Conservation (phyloP, 1,140 invertebrate genomes). For the Mylabris phalerata region DNA sequence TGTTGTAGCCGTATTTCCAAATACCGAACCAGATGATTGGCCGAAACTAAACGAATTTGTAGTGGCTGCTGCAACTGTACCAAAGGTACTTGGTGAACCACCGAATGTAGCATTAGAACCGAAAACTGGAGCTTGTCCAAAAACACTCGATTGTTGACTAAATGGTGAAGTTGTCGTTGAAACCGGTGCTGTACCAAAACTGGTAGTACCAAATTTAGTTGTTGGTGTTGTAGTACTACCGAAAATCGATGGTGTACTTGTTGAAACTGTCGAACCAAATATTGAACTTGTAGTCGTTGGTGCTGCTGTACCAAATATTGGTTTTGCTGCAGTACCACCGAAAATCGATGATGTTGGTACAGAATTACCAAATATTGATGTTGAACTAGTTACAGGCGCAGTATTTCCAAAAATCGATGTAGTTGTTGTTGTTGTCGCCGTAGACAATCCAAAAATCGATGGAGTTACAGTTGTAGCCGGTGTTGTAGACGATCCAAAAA, state of each 20-base stretch:
- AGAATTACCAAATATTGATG: slow-evolving; percentile 11
- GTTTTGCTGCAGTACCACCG: slow-evolving; percentile 1
- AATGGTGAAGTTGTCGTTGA: not conserved
- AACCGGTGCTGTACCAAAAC: not conserved
- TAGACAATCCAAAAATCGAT: not conserved
- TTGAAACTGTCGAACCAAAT: slow-evolving; percentile 23
- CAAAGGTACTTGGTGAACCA: slow-evolving; percentile 1
- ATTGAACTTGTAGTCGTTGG: slow-evolving; percentile 15
- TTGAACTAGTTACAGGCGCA: not conserved
- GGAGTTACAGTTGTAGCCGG: not conserved
- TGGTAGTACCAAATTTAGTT: slow-evolving; percentile 6
- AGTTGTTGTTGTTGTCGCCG: slow-evolving; percentile 1
- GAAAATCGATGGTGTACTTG: slow-evolving; percentile 7
- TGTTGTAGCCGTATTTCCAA: slow-evolving; percentile 7
- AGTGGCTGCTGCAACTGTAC: slow-evolving; percentile 6
- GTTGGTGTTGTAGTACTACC: slow-evolving; percentile 1
- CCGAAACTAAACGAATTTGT: slow-evolving; percentile 14
- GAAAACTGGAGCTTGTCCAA: slow-evolving; percentile 7
- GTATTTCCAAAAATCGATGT: slow-evolving; percentile 20
- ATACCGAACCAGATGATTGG: slow-evolving; percentile 5
- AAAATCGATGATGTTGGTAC: slow-evolving; percentile 3
- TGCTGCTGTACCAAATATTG: slow-evolving; percentile 7
- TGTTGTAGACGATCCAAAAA: slow-evolving; percentile 1
- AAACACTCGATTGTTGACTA: slow-evolving; percentile 1
- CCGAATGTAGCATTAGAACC: slow-evolving; percentile 3